Percentiles rank a stretch among this genome's conserved stretches.
Conservation (phyloP, 2,888 invertebrate genomes). For the Drosophila limbata region DNA sequence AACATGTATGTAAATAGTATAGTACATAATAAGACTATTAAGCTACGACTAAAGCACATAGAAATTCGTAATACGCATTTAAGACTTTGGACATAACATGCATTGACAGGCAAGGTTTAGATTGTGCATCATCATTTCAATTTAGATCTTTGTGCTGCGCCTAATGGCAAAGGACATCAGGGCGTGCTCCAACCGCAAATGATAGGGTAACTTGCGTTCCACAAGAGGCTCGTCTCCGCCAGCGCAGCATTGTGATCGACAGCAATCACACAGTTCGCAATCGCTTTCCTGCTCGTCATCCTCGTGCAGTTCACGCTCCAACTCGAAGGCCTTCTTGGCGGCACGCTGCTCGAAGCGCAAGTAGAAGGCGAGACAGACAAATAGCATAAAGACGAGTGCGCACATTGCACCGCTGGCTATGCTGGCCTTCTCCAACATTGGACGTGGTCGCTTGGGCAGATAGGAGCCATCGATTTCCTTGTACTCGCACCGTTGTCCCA, state of each 20-base stretch:
- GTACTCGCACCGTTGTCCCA: constrained; percentile 98
- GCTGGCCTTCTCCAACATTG: constrained; percentile 92
- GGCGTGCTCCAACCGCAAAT: constrained; percentile 74
- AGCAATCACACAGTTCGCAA: constrained; percentile 63
- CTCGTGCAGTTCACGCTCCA: constrained; percentile 57
- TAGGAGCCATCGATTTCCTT: constrained; percentile 98
- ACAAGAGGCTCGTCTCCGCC: constrained; percentile 53
- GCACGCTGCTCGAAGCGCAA: constrained; percentile 86
- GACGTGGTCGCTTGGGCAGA: constrained; percentile 89
- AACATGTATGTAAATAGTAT: constrained; percentile 41
- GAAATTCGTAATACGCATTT: constrained; percentile 58
- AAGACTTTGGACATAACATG: constrained; percentile 38
- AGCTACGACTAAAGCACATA: constrained; percentile 61
- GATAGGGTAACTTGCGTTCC: constrained; percentile 65
- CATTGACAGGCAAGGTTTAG: constrained; percentile 33
- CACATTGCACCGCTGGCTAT: constrained; percentile 92
- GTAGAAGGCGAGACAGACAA: constrained; percentile 87
- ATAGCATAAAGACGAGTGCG: constrained; percentile 87
- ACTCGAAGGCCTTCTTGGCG: constrained; percentile 70
- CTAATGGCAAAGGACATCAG: constrained; percentile 77
- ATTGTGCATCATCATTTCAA: constrained; percentile 4
- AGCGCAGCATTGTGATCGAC: constrained; percentile 60
- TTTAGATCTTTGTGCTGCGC: constrained; percentile 75
- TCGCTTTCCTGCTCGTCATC: constrained; percentile 35
- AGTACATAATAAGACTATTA: constrained; percentile 36